Evolutionary conservation across 1,140 invertebrate genomes (phyloP).

Genomic region (Anadara kagoshimensis): DNA sequence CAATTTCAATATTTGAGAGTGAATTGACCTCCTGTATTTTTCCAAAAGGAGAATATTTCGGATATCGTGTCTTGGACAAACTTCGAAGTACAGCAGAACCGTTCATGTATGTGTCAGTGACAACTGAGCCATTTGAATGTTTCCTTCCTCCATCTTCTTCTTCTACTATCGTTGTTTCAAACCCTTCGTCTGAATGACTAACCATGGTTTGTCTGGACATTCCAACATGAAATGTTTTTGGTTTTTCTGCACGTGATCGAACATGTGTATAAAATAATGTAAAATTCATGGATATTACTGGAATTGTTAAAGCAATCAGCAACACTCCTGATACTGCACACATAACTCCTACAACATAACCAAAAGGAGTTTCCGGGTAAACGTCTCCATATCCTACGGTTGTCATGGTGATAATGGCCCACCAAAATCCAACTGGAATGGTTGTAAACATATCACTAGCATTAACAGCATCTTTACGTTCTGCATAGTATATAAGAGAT

Average conservation of each 20-base stretch:
- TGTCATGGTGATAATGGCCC: conserved; percentile 78
- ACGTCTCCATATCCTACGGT: conserved; percentile 76
- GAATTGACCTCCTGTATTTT: conserved; percentile 54
- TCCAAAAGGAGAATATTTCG: conserved; percentile 26
- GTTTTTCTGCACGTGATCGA: conserved; percentile 51
- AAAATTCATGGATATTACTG: conserved; percentile 71
- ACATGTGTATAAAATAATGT: conserved; percentile 69
- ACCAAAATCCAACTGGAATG: conserved; percentile 76
- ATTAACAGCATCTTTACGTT: conserved; percentile 77
- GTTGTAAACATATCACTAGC: conserved; percentile 62
- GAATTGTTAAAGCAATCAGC: conserved; percentile 68
- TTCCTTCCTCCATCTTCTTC: conserved; percentile 48
- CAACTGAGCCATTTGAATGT: conserved; percentile 56
- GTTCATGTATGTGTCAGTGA: conserved; percentile 59
- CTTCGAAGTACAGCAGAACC: conserved; percentile 48
- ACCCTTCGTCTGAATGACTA: conserved; percentile 30
- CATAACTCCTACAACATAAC: conserved; percentile 74
- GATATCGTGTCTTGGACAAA: conserved; percentile 33
- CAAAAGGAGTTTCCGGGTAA: conserved; percentile 72
- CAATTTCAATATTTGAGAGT: conserved; percentile 42
- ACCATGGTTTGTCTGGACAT: conserved; percentile 16
- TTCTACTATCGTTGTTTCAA: conserved; percentile 32
- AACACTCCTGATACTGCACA: conserved; percentile 68
- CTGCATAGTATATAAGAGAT: conserved; percentile 97
- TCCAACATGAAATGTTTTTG: conserved; percentile 27